A percentile compares a stretch with the other conserved stretches of the same genome.
Conservation (phyloP, 2,888 invertebrate species). For the Eristalis tenax region DNA sequence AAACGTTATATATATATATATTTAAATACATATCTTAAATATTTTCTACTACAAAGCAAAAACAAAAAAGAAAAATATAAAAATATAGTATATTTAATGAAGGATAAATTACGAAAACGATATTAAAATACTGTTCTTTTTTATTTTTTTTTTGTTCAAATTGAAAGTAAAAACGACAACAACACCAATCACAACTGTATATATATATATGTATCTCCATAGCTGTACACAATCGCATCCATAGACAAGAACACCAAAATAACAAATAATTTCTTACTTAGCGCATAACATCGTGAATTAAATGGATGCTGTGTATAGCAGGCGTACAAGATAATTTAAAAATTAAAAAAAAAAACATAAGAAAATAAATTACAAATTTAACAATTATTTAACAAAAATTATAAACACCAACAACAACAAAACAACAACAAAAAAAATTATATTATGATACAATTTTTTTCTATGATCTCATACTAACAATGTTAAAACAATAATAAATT, state of each 20-base stretch:
- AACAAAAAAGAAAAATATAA: slow-evolving; percentile 66
- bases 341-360: slow-evolving; percentile 17
- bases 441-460: slow-evolving; percentile 38
- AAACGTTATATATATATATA: slow-evolving; percentile 62
- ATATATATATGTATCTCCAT: not conserved
- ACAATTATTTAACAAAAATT: no score
- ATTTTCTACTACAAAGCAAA: slow-evolving; percentile 74
- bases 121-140: not conserved
- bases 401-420: not conserved
- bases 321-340: slow-evolving; percentile 11
- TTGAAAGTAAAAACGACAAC: not conserved
- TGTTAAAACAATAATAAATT: slow-evolving; percentile 40
- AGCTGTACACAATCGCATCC: not conserved
- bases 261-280: not conserved
- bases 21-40: slow-evolving; percentile 74
- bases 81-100: slow-evolving; percentile 46
- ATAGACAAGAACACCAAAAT: not conserved
- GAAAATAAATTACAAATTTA: slow-evolving; percentile 33
- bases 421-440: slow-evolving; percentile 8
- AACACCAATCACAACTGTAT: not conserved
- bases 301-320: not conserved
- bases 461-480: slow-evolving; percentile 65
- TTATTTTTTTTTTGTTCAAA: not conserved
- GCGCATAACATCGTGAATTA: not conserved
- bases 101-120: not conserved